A percentile compares a stretch with the other conserved stretches of the same genome.
These are phyloP conservation scores for Salminus brasiliensis DNA, from an alignment of 2,113 vertebrate species.

Conservation along the genomic window DNA sequence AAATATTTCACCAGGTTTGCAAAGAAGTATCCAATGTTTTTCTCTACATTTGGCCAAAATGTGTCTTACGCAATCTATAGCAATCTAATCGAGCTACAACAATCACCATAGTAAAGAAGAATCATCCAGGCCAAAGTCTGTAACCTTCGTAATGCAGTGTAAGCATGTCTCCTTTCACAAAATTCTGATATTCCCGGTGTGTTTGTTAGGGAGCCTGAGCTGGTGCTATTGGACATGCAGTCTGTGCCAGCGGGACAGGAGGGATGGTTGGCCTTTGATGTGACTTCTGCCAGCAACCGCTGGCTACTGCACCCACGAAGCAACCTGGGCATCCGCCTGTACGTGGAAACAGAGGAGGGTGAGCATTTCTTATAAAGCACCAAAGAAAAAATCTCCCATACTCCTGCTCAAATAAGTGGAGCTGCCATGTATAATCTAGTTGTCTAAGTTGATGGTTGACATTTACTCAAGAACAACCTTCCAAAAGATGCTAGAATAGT, in stretches of 20 bases:
- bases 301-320: slow-evolving; percentile 83
- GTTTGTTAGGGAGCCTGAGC: slow-evolving; percentile 85
- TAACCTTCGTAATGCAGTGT: neutral
- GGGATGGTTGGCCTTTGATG: slow-evolving; percentile 93
- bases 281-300: slow-evolving; percentile 88
- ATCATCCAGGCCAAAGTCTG: neutral
- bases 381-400: neutral
- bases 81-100: too few species aligned
- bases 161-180: neutral
- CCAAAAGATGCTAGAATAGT: too few species aligned
- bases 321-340: slow-evolving; percentile 90
- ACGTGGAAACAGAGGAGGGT: slow-evolving; percentile 92
- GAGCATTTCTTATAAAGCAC: slow-evolving; percentile 26
- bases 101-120: neutral
- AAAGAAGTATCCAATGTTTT: too few species aligned
- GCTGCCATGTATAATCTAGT: neutral
- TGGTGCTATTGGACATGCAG: slow-evolving; percentile 92
- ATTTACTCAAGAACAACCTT: neutral
- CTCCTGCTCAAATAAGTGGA: neutral
- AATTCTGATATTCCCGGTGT: slow-evolving; percentile 12
- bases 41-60: too few species aligned
- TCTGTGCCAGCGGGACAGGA: slow-evolving; percentile 84
- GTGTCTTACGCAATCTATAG: too few species aligned
- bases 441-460: neutral
- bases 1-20: too few species aligned